These are phyloP conservation scores for Andrena camellia DNA, from an alignment of 2,888 invertebrate species.

Conservation along the genomic window DNA sequence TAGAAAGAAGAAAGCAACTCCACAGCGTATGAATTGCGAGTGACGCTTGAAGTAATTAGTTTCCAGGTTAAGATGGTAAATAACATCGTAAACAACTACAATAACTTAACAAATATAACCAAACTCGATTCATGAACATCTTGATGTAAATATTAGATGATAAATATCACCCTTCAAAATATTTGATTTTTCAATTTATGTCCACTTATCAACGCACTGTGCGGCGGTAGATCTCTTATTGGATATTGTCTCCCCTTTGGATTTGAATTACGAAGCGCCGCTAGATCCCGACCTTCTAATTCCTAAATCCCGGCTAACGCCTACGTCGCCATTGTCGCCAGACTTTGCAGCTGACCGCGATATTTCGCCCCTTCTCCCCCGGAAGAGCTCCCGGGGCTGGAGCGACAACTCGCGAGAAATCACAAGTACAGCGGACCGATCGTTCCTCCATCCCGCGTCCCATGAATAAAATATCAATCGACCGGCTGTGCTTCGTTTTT, in stretches of 20 bases:
- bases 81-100: too few relatives aligned
- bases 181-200: too few relatives aligned
- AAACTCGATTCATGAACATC: too few relatives aligned
- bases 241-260: not conserved
- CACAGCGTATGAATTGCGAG: too few relatives aligned
- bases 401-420: conserved; percentile 25
- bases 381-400: not conserved
- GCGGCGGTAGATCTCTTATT: conserved; percentile 14
- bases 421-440: conserved; percentile 8
- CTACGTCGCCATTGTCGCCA: conserved; percentile 25
- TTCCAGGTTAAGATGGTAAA: too few relatives aligned
- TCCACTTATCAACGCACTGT: too few relatives aligned
- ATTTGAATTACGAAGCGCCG: conserved; percentile 34
- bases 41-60: too few relatives aligned
- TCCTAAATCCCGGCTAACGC: conserved; percentile 5
- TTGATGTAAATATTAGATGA: too few relatives aligned
- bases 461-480: conserved; percentile 59
- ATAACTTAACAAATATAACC: too few relatives aligned
- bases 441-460: conserved; percentile 4
- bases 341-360: conserved; percentile 36
- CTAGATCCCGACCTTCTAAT: conserved; percentile 18
- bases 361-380: conserved; percentile 10
- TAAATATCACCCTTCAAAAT: too few relatives aligned
- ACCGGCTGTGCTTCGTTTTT: conserved; percentile 17
- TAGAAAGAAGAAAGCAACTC: too few relatives aligned